A percentile compares a stretch with the other conserved stretches of the same genome.
These are phyloP conservation scores for Zenarchopterus dispar DNA, from an alignment of 2,797 vertebrate genomes.

Conservation along the genomic window DNA sequence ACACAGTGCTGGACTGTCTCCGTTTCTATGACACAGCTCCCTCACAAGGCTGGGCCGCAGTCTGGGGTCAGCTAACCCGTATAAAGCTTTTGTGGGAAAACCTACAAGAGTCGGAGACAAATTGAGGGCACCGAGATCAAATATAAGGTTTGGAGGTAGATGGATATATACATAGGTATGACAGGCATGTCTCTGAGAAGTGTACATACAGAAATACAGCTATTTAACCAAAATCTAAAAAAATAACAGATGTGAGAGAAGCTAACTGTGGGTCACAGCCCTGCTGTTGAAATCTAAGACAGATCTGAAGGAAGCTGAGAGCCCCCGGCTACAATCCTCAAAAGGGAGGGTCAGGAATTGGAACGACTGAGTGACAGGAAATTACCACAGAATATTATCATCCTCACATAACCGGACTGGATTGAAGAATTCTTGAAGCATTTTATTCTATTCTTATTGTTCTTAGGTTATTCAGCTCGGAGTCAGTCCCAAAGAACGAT, in stretches of 20 bases:
- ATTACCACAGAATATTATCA: constrained; percentile 71
- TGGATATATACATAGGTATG: background rate
- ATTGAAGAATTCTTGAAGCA: constrained; percentile 16
- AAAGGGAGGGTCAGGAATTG: constrained; percentile 68
- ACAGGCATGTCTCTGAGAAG: background rate
- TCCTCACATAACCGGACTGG: constrained; percentile 39
- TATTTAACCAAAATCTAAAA: background rate
- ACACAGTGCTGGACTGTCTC: constrained; percentile 53
- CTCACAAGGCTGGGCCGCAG: constrained; percentile 36
- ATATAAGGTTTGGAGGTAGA: constrained; percentile 1
- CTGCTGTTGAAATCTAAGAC: constrained; percentile 64
- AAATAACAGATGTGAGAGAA: constrained; percentile 9
- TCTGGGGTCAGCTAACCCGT: constrained; percentile 39
- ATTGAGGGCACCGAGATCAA: constrained; percentile 1
- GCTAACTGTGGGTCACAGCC: constrained; percentile 26
- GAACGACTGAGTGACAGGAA: constrained; percentile 70
- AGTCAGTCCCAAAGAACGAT: background rate
- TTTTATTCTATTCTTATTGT: constrained; percentile 10
- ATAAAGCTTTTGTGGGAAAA: constrained; percentile 30
- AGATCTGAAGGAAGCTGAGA: constrained; percentile 65
- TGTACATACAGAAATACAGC: background rate
- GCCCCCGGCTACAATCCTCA: constrained; percentile 67
- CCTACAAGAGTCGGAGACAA: constrained; percentile 18
- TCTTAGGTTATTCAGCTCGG: constrained; percentile 4
- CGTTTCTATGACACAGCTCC: constrained; percentile 46